Evolutionary conservation across 2,113 vertebrate genomes (phyloP).

Genomic region (Ciconia stormi): DNA sequence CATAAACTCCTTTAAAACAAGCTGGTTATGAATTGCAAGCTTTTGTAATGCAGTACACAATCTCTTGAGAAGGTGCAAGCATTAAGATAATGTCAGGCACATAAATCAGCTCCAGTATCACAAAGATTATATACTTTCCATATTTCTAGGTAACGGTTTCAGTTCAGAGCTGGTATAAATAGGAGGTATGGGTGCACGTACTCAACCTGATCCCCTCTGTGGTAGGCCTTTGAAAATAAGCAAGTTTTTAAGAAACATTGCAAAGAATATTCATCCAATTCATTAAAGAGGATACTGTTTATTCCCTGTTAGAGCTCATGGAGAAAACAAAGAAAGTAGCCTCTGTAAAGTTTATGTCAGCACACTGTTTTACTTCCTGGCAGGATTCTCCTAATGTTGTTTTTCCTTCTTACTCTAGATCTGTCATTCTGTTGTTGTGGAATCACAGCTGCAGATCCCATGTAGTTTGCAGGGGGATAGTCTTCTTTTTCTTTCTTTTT

Average conservation of each 20-base stretch:
- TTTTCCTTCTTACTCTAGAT: conserved; percentile 18
- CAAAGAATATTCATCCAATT: not conserved
- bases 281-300: not conserved
- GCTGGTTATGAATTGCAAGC: not conserved
- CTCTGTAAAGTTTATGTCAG: not conserved
- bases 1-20: not conserved
- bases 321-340: not conserved
- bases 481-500: not conserved
- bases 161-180: not conserved
- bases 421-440: conserved; percentile 64
- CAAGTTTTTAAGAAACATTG: not conserved
- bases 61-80: not conserved
- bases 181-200: not conserved
- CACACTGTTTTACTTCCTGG: not conserved
- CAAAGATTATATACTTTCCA: not conserved
- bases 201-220: not conserved
- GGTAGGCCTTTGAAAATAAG: not conserved
- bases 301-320: not conserved
- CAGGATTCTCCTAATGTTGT: conserved; percentile 54
- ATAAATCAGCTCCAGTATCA: not conserved
- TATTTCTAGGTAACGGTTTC: not conserved
- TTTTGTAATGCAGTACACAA: not conserved
- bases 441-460: conserved; percentile 68
- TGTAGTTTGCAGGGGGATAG: conserved; percentile 46
- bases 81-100: not conserved